Evolutionary conservation across 2,888 invertebrate species (phyloP).

Genomic region (Osmoderma eremita): DNA sequence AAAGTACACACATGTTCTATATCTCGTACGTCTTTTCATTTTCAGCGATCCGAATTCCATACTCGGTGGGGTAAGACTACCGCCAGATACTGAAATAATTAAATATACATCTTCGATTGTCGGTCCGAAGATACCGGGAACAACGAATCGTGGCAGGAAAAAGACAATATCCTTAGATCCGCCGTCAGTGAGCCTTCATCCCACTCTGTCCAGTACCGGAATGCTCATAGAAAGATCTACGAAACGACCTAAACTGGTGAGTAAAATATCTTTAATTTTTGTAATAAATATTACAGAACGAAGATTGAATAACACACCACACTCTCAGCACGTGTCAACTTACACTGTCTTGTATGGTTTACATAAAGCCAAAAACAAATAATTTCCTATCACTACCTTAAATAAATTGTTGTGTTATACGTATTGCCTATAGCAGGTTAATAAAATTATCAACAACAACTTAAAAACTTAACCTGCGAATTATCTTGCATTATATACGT

Average conservation of each 20-base stretch:
- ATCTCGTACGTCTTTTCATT: conserved; percentile 27
- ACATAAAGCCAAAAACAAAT: no score
- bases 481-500: conserved; percentile 25
- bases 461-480: conserved; percentile 23
- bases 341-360: no score
- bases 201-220: conserved; percentile 63
- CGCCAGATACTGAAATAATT: conserved; percentile 90
- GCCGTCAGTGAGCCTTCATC: conserved; percentile 70
- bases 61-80: conserved; percentile 83
- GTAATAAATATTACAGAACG: no score
- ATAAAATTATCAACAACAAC: conserved; percentile 38
- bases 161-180: conserved; percentile 90
- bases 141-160: conserved; percentile 85
- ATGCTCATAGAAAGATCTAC: conserved; percentile 66
- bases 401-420: no score
- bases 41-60: conserved; percentile 84
- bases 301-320: not conserved
- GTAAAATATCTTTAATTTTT: conserved; percentile 35
- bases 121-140: conserved; percentile 86
- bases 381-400: no score
- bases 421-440: conserved; percentile 13
- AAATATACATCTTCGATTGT: conserved; percentile 89
- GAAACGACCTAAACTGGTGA: conserved; percentile 62
- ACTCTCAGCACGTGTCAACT: not conserved
- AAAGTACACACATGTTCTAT: no score